Evolutionary conservation across 2,113 vertebrate genomes (phyloP), one percentile per base, ranked within the genome.

Genomic region (Gymnocephalus cernua): DNA sequence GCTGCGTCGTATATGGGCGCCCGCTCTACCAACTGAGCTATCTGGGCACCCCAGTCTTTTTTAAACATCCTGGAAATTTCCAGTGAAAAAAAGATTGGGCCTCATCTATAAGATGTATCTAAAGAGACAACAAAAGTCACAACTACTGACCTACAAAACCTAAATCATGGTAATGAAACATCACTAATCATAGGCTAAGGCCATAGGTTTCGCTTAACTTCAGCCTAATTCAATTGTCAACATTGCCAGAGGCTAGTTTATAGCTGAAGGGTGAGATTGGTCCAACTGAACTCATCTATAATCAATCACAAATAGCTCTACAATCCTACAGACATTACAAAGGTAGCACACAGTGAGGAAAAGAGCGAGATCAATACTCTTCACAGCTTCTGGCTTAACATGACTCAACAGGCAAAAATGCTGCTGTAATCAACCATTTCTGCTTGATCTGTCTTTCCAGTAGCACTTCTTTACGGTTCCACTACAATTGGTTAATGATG

Each of bases 361-460:
- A 69, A 45, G 10, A 48, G 13, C 0, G 0, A 73, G 54, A 87
- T 86, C 85, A 73, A 64, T 83, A 78, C 12, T 76, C 15, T 32
- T 82, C 75, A 78, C 73, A 75, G 84, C 68, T 81, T 77, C 79
- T 48, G 25, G 72, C 41, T 72, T 68, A 90, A 88, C 74, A 77
- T 77, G 69, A 72, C 69, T 80, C 75, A 7, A 69, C 73, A 63
- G 50, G 79, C 32, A 72, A 85, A 41, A 86, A 79, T 6, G 15
- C 41, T 44, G 57, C 66, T 63, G 74, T 69, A 83, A 85, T 85
- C 83, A 85, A 50, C 53, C 44, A 65, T 68, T 85, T 78, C 56
- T 68, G 57, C 72, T 35, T 57, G 19, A 79, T 78, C 68, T 58
- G n/a, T 1, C 32, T 50, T 74, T 77, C 62, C 57, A 29, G 47